These are phyloP conservation scores for Tretioscincus oriximinensis DNA, from an alignment of 2,113 vertebrate species.

Conservation along the genomic window DNA sequence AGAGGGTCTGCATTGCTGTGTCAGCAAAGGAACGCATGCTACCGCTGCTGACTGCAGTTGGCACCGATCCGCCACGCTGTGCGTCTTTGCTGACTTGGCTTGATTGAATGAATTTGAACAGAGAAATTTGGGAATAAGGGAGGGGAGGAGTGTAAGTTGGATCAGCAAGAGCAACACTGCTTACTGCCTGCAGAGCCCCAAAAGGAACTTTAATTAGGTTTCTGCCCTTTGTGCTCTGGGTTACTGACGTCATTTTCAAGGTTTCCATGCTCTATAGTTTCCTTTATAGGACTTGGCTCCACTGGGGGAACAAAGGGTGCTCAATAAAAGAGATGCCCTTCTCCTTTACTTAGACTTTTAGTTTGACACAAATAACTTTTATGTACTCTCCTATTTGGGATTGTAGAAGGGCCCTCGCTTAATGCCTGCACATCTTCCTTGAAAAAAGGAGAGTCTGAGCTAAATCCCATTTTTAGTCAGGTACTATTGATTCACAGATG, in stretches of 20 bases:
- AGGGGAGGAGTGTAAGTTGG: not conserved
- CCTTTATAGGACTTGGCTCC: not conserved
- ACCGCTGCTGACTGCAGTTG: slow-evolving; percentile 51
- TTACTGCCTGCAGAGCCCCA: slow-evolving; percentile 23
- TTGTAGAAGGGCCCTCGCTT: too few relatives aligned
- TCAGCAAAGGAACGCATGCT: slow-evolving; percentile 51
- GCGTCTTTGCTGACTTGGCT: slow-evolving; percentile 62
- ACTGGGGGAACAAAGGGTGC: not conserved
- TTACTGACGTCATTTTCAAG: not conserved
- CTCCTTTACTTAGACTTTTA: too few relatives aligned
- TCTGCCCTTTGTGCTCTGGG: slow-evolving; percentile 1
- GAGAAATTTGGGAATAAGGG: not conserved
- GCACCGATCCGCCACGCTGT: not conserved
- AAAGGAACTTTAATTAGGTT: slow-evolving; percentile 29
- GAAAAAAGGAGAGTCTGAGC: too few relatives aligned
- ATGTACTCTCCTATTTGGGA: too few relatives aligned
- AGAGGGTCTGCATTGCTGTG: slow-evolving; percentile 49
- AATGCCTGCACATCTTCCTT: too few relatives aligned
- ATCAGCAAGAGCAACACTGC: not conserved
- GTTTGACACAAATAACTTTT: not conserved
- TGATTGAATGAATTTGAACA: slow-evolving; percentile 34
- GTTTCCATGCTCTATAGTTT: not conserved
- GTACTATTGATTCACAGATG: too few relatives aligned
- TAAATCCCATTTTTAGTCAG: too few relatives aligned
- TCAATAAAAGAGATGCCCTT: not conserved